Conservation (phyloP, 2,797 vertebrate species). For the Tolypeutes matacus region DNA sequence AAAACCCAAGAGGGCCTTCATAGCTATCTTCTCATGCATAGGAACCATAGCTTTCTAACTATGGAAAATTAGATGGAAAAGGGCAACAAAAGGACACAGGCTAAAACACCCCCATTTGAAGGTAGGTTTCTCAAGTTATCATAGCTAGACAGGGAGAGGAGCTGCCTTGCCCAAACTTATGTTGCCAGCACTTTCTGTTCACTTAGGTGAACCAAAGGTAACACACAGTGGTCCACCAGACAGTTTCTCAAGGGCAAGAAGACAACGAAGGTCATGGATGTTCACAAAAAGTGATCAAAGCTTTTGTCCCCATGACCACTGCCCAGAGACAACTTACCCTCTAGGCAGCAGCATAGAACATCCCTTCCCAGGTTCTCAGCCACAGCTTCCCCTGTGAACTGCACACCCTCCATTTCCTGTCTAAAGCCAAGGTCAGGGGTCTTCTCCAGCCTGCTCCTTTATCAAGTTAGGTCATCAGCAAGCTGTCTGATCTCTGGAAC, state of each 20-base stretch:
- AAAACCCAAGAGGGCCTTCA: background rate
- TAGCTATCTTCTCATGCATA: background rate
- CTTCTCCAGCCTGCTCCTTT: background rate
- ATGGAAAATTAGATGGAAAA: background rate
- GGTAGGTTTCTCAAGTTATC: background rate
- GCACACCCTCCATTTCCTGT: background rate
- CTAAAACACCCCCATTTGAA: background rate
- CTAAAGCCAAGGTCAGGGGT: background rate
- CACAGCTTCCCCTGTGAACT: accelerated
- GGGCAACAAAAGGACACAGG: background rate
- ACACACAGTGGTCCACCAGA: accelerated
- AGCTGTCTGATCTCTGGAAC: background rate
- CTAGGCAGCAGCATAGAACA: background rate
- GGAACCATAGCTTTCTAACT: background rate
- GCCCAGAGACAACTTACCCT: background rate
- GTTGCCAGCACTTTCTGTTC: no score
- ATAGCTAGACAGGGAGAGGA: background rate
- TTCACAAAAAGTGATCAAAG: background rate
- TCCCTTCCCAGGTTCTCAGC: background rate
- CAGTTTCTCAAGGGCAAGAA: background rate
- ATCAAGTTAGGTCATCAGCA: background rate
- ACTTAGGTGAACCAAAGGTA: background rate
- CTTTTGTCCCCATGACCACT: background rate
- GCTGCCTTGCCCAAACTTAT: background rate
- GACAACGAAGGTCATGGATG: background rate